phyloP scores from a whole-genome alignment of 2,113 vertebrate genomes.

The Dermatemys mawii region DNA sequence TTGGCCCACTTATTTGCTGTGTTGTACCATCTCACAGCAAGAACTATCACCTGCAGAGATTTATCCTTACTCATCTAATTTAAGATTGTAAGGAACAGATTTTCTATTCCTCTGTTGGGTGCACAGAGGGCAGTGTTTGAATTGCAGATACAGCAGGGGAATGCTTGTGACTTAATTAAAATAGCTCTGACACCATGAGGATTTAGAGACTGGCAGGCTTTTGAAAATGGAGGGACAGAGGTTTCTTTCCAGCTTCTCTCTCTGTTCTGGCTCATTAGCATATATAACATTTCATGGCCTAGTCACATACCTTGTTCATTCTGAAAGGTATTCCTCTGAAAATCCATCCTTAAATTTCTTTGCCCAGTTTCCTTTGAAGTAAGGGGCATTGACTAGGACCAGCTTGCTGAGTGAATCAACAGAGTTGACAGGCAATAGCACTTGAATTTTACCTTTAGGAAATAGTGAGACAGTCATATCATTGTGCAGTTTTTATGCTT shows the following conservation, averaged over 20 bases:
- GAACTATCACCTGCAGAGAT: background rate
- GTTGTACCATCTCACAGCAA: background rate
- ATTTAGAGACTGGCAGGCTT: background rate
- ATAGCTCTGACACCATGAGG: too few species aligned
- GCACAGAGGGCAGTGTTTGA: background rate
- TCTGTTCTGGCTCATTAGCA: background rate
- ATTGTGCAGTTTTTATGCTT: background rate
- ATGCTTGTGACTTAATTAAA: background rate
- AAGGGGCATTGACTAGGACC: constrained; percentile 87
- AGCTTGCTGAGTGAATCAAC: constrained; percentile 77
- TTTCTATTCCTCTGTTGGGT: too few species aligned
- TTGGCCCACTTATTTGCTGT: background rate
- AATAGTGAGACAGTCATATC: background rate
- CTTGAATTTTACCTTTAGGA: constrained; percentile 86
- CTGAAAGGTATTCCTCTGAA: constrained; percentile 83
- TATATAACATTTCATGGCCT: background rate
- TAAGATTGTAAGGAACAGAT: background rate
- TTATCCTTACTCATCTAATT: background rate
- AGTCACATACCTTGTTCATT: constrained; percentile 74
- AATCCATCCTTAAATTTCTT: constrained; percentile 77
- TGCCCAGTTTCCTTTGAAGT: constrained; percentile 92
- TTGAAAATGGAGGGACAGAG: background rate
- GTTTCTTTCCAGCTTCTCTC: background rate
- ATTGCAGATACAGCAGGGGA: background rate
- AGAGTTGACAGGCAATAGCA: constrained; percentile 82